Evolutionary conservation across 2,797 vertebrate genomes (phyloP), one percentile per base, ranked within the genome.

Genomic region (Enteromius paludinosus): DNA sequence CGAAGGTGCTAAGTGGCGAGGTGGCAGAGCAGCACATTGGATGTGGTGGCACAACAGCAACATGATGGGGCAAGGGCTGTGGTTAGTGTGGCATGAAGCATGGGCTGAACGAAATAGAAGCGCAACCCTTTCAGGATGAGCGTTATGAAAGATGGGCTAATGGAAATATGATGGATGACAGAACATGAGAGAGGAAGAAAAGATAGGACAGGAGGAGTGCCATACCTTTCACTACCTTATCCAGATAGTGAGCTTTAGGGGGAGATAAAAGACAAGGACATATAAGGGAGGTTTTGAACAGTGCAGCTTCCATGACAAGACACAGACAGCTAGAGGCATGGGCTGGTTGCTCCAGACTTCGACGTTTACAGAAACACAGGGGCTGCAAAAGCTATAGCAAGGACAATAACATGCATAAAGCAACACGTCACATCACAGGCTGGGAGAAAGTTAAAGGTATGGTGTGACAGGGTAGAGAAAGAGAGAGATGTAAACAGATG

Each of bases 151-250:
- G 56, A 81, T 68, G 59, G 68, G 38, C 18, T 73, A 54, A 69
- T 54, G 41, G 73, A 18, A 79, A 77, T 45, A 70, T 47, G 35
- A 72, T 64, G 62, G 79, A 56, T 35, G 30, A 68, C 79, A 52
- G 68, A 45, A 80, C 17, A 45, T 41, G 61, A 87, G 74, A 72
- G 41, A 71, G 23, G 47, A 65, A 56, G 61, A 79, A 75, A 79
- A 83, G 47, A 76, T 91, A 92, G 91, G 91, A 87, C 93, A 91
- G 93, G 93, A 95, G 95, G 96, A 96, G 97, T 96, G 96, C 94
- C 96, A 91, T 98, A 99, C 98, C 98, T 99, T 99, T 99, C 96
- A 99, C 98, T 99, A 99, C 98, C 97, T 98, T 99, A 98, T 99
- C 98, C 98, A 99, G 97, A 99, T 99, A 99, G 97, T 99, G 98